These are phyloP conservation scores for Cataglyphis altisquamis DNA, from an alignment of 2,888 invertebrate genomes.

Conservation along the genomic window DNA sequence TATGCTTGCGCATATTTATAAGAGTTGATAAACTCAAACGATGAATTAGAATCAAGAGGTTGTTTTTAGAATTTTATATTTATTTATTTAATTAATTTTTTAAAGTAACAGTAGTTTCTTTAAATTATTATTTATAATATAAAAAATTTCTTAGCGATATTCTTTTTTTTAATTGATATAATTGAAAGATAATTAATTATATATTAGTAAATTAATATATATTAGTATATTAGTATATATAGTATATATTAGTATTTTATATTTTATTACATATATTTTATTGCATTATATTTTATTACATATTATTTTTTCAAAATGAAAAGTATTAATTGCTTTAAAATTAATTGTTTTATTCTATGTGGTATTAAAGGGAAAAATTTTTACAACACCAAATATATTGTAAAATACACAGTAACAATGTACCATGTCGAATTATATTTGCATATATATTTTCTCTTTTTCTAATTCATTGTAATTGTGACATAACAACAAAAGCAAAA, in stretches of 20 bases:
- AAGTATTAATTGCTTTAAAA: neutral
- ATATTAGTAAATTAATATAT: neutral
- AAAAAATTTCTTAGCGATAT: neutral
- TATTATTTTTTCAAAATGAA: too few species aligned
- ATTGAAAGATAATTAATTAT: neutral
- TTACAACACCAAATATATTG: neutral
- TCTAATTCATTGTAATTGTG: neutral
- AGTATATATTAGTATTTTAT: too few species aligned
- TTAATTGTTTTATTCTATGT: neutral
- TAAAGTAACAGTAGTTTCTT: neutral
- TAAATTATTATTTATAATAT: neutral
- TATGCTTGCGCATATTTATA: slow-evolving; percentile 13
- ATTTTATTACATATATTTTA: too few species aligned
- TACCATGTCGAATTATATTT: neutral
- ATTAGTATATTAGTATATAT: too few species aligned
- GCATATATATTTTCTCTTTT: neutral
- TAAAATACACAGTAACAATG: neutral
- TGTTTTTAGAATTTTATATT: neutral
- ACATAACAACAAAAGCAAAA: neutral
- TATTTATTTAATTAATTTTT: neutral
- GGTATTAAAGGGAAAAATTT: neutral
- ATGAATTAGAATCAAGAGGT: neutral
- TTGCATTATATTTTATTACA: too few species aligned
- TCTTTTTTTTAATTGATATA: neutral
- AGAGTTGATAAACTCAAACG: neutral